Evolutionary conservation across 1,140 invertebrate genomes (phyloP).

Genomic region (Pristionchus pacificus): DNA sequence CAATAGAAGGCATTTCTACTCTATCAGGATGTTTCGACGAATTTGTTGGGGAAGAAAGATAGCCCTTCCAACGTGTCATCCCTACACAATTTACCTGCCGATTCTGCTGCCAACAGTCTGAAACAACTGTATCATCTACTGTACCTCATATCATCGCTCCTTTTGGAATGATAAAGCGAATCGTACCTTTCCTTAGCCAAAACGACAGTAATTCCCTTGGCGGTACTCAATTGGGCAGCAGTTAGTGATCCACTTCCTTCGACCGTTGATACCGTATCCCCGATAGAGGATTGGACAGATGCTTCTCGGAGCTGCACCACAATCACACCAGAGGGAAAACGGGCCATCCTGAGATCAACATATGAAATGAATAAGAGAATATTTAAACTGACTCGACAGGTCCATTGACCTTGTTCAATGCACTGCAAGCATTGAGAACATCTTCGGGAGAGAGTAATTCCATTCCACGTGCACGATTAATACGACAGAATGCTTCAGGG

Average conservation of each 20-base stretch:
- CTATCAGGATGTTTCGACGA: slow-evolving; percentile 36
- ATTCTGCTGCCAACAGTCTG: slow-evolving; percentile 59
- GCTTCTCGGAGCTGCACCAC: slow-evolving; percentile 58
- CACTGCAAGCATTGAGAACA: slow-evolving; percentile 61
- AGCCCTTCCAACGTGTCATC: slow-evolving; percentile 61
- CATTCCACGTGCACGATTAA: slow-evolving; percentile 71
- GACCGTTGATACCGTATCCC: slow-evolving; percentile 56
- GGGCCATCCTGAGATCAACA: slow-evolving; percentile 50
- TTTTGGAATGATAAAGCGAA: too few species aligned
- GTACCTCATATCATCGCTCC: too few species aligned
- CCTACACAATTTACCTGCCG: slow-evolving; percentile 58
- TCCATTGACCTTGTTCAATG: slow-evolving; percentile 58
- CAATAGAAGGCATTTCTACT: too few species aligned
- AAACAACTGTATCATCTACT: slow-evolving; percentile 32
- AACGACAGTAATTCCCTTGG: slow-evolving; percentile 59
- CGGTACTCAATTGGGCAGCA: slow-evolving; percentile 58
- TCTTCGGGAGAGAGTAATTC: slow-evolving; percentile 64
- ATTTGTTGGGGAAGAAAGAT: slow-evolving; percentile 59
- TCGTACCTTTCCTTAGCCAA: slow-evolving; percentile 60
- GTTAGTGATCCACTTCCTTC: slow-evolving; percentile 56
- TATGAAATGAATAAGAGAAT: neutral
- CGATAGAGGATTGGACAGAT: slow-evolving; percentile 58
- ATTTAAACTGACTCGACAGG: slow-evolving; percentile 55
- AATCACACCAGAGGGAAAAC: slow-evolving; percentile 60
- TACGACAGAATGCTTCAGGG: slow-evolving; percentile 89